Evolutionary conservation across 2,113 vertebrate genomes (phyloP), one percentile per base, ranked within the genome.

Genomic region (Rana temporaria): DNA sequence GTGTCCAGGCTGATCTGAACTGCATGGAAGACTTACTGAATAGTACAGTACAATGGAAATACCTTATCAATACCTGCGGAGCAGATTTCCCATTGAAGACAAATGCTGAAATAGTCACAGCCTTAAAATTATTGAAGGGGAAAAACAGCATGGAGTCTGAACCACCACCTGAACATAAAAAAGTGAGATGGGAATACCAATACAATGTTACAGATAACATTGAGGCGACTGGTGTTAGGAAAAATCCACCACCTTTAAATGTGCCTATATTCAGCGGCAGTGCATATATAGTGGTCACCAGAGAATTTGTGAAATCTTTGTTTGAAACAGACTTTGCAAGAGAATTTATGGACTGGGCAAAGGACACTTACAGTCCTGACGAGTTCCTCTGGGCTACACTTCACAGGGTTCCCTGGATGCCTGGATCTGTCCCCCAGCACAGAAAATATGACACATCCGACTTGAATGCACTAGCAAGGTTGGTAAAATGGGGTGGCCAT

Each of bases 61-160:
- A 99, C 81, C 8, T 99, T 42, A 90, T 99, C 0, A 99, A 98
- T 82, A 97, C 96, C 0, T 98, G 97, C 0, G 97, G 97, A 79
- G 88, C 95, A 0, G 97, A 98, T 79, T 98, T 99, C 80, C 97
- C 97, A 26, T 92, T 99, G 78, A 99, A 99, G 90, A 99, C 96
- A 72, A 99, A 99, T 0, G 82, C 89, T 0, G 95, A 99, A 86
- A 97, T 95, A 0, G 91, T 99, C 4, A 89, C 34, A 0, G 53
- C 85, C 22, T 90, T 98, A 19, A 95, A 93, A 78, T 0, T 84
- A 32, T 87, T 98, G 6, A 94, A 90, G 0, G 96, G 95, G 2
- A 94, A 14, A 57, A 99, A 98, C 85, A 98, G 85, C 71, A 74
- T 98, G 93, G 97, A 99, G 87, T 92, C 96, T 0, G 95, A 96